Conservation (phyloP, 2,888 invertebrate species). For the Panopea generosa region DNA sequence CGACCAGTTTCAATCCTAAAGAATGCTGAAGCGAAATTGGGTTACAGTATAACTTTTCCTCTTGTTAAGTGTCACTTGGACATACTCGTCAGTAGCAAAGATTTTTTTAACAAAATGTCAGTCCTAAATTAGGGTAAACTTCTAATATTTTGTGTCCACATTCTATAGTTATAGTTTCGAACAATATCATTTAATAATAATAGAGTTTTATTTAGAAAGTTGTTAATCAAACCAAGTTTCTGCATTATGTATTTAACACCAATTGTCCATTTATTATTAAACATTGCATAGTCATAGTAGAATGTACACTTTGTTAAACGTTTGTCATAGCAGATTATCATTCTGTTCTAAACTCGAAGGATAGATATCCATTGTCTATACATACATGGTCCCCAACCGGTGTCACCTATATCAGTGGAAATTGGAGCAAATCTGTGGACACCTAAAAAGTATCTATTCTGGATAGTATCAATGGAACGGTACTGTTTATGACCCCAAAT, state of each 20-base stretch:
- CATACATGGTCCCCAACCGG: constrained; percentile 26
- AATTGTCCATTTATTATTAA: background rate
- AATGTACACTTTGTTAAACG: background rate
- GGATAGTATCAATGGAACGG: constrained; percentile 29
- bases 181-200: no score
- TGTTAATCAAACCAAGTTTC: background rate
- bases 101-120: no score
- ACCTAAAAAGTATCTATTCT: constrained; percentile 39
- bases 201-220: no score
- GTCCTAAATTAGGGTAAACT: no score
- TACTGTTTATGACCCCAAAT: constrained; percentile 29
- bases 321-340: background rate
- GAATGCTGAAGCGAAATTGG: no score
- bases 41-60: no score
- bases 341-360: constrained; percentile 14
- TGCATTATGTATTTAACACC: background rate
- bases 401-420: constrained; percentile 30
- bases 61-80: no score
- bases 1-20: no score
- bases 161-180: no score
- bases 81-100: no score
- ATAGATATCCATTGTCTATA: constrained; percentile 17
- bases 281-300: background rate
- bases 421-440: constrained; percentile 32
- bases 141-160: no score